Conservation (phyloP, 2,797 vertebrate species). For the Pipistrellus pipistrellus region DNA sequence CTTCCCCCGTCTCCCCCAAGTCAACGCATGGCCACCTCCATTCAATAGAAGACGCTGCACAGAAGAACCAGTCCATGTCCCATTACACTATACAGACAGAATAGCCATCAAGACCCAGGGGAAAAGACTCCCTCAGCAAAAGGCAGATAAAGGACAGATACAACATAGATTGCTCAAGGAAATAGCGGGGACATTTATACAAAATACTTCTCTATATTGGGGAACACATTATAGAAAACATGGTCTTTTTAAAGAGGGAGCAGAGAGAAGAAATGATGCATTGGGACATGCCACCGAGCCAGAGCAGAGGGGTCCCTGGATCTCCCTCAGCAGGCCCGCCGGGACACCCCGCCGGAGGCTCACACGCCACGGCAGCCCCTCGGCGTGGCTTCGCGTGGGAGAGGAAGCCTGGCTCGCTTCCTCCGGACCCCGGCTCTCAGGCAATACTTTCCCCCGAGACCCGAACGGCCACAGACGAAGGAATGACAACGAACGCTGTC, state of each 20-base stretch:
- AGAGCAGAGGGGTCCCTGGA: not conserved
- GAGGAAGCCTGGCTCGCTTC: not conserved
- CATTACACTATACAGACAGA: not conserved
- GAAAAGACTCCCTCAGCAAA: not conserved
- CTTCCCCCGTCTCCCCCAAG: not conserved
- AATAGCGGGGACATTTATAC: not conserved
- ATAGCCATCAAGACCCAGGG: not conserved
- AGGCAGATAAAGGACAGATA: not conserved
- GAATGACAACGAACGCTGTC: constrained; percentile 83
- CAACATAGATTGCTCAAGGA: not conserved
- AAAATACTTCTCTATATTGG: not conserved
- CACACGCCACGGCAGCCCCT: accelerated
- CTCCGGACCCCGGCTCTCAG: not conserved
- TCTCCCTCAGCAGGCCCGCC: too few species aligned
- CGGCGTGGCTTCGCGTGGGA: not conserved
- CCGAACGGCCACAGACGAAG: constrained; percentile 64
- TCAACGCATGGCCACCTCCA: not conserved
- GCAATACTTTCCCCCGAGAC: constrained; percentile 62
- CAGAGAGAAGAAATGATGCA: not conserved
- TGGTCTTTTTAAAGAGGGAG: not conserved
- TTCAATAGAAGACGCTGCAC: accelerated
- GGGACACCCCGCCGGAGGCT: accelerated
- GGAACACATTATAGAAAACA: not conserved
- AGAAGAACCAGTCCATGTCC: not conserved
- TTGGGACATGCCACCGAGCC: not conserved